Base-by-base conservation (phyloP, 2,888 invertebrate species). In the Archaeoteleia sp. region DNA sequence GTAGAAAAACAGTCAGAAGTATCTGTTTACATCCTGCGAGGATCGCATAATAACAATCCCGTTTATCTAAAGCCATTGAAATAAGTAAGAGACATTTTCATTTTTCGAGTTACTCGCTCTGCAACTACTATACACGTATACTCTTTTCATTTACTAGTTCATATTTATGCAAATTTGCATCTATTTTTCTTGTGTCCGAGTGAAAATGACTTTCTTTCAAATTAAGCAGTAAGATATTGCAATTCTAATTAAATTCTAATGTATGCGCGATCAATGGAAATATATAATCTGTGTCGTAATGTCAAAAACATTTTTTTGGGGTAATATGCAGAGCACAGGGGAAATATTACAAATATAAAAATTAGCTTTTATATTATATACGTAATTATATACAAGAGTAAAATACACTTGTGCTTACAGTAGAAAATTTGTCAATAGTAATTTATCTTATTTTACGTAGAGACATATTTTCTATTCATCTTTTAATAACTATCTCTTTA, bases 61-160 rank as follows among this genome's bases (percentile, higher is more conserved):
- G 39, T 57, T 65, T 55, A 51, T 65, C 45, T 43, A 20, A 51
- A 65, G 49, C 30, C 49, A 57, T 45, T 57, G 34, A 55, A 51
- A 65, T 57, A 49, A 65, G 57, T 51, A 48, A 51, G 34, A 65
- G 43, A 51, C 54, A 40, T 55, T 55, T 63, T 49, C 49, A 37
- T 49, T 39, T 57, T 49, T 43, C 55, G 35, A 46, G 37, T 54
- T 23, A 35, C 23, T 35, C 48, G 17, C 42, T 42, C 43, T 20
- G 20, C 23, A n/a, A 15, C 30, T 10, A 30, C 23, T 45, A 30
- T n/a, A 32, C 14, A 14, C 35, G 35, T 12, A 13, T 5, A 20
- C 20, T 5, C 42, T 46, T 46, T 61, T 49, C 32, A 49, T 49
- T 49, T 45, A 29, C 34, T 40, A 14, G 25, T 45, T 40, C 34